Base-by-base conservation (phyloP, 2,888 invertebrate species). In the Phaonia tiefii region DNA sequence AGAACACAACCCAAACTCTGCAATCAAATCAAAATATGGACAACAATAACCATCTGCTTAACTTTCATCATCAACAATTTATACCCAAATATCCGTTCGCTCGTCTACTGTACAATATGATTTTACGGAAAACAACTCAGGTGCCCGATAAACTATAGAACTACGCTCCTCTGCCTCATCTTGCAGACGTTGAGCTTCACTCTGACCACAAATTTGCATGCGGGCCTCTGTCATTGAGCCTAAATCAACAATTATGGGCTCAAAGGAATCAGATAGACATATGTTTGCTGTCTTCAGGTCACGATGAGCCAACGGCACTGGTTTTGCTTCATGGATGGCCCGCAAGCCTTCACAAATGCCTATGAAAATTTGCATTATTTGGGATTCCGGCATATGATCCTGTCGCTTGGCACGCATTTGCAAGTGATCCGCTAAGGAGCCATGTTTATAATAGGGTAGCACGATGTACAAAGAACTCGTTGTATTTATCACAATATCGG, bases 241-340 rank as follows among this genome's bases (percentile, higher is more conserved):
- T 85, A 97, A 92, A 90, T 97, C 97, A 93, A 97, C 97, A 81
- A 97, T 92, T 69, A 97, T 91, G 0, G 96, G 95, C 67, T 92
- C 93, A 87, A 93, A 92, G 70, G 94, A 93, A 86, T 95, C 94
- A 20, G 93, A 93, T 26, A 97, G 89, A 85, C 97, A 93, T 83
- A 97, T 93, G 91, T 97, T 97, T 15, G 95, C 95, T 70, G 97
- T 96, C 91, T 97, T 97, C 46, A 97, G 89, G 90, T 97, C 97
- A 86, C 97, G 93, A 88, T 96, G 96, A 46, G 96, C 96, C 84
- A 96, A 91, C 20, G 96, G 94, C 76, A 94, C 92, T 0, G 96
- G 96, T 86, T 93, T 93, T 25, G 93, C 92, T 85, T 94, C 93
- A 87, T 97, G 96, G 87, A 97, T 93, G 63, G 93, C 94, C 88